Conservation (phyloP, 2,113 vertebrate genomes). For the Saguinus midas region DNA sequence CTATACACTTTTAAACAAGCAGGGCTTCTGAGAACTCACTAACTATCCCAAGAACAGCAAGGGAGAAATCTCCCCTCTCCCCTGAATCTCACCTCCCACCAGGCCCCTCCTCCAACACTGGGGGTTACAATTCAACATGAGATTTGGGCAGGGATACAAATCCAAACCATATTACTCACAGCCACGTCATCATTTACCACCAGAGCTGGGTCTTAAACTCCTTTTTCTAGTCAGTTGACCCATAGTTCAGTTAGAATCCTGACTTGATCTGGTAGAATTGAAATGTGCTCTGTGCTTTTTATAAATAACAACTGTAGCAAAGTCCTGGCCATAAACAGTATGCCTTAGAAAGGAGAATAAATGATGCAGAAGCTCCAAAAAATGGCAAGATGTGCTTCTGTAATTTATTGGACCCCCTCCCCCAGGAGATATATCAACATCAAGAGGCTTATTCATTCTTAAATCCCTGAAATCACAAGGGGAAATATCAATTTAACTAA, state of each 20-base stretch:
- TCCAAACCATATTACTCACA: neutral
- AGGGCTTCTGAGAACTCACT: no score
- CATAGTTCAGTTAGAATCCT: neutral
- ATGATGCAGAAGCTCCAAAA: neutral
- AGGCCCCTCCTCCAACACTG: no score
- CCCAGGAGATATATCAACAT: neutral
- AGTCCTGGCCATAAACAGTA: rapidly evolving
- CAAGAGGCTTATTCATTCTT: neutral
- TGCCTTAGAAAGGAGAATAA: neutral
- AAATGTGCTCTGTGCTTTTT: neutral
- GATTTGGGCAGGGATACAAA: neutral
- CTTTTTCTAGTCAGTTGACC: neutral
- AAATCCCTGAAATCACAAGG: constrained; percentile 3
- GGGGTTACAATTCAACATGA: no score
- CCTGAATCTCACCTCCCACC: no score
- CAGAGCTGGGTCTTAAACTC: neutral
- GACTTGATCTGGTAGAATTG: neutral
- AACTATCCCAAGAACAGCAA: no score
- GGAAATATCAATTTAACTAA: constrained; percentile 19
- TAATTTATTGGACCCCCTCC: neutral
- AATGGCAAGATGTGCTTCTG: neutral
- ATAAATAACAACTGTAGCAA: neutral
- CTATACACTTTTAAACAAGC: no score
- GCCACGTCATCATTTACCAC: neutral
- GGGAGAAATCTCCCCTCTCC: no score